A percentile compares a stretch with the other conserved stretches of the same genome.
Evolutionary conservation across 2,113 vertebrate genomes (phyloP).

Genomic region (Limanda limanda): DNA sequence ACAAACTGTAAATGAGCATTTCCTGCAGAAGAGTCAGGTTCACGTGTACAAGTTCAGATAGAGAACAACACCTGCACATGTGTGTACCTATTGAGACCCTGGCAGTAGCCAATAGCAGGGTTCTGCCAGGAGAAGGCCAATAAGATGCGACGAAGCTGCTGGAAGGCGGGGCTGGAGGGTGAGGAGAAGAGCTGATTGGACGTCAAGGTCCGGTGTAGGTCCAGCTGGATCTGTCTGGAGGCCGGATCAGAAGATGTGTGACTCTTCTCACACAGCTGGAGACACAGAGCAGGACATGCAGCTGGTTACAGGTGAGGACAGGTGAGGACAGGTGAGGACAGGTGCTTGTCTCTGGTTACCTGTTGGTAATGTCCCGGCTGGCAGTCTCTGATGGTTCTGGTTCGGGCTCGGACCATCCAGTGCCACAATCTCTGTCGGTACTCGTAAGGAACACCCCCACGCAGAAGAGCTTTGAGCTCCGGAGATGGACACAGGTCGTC

Average conservation of each 20-base stretch:
- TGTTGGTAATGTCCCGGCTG: conserved; percentile 82
- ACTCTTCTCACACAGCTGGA: conserved; percentile 83
- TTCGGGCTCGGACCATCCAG: conserved; percentile 84
- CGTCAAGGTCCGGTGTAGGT: conserved; percentile 93
- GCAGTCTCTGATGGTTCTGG: conserved; percentile 69
- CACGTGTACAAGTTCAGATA: neutral
- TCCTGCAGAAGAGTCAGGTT: too few species aligned
- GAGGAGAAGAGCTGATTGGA: conserved; percentile 91
- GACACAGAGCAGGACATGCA: neutral
- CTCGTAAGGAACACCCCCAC: conserved; percentile 86
- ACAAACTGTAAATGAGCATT: too few species aligned
- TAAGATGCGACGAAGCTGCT: conserved; percentile 89
- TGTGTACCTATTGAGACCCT: conserved; percentile 94
- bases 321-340: neutral
- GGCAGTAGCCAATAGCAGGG: conserved; percentile 93
- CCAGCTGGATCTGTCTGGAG: conserved; percentile 92
- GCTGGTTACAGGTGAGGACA: neutral
- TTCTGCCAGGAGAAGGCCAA: conserved; percentile 96
- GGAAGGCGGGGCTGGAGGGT: conserved; percentile 85
- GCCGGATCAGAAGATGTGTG: conserved; percentile 83
- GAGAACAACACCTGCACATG: neutral
- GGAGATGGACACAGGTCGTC: conserved; percentile 73
- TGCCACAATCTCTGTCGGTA: conserved; percentile 88
- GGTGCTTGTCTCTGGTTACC: conserved; percentile 30
- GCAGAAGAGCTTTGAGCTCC: conserved; percentile 88